Conservation (phyloP, 2,888 invertebrate genomes). For the Ennomos fuscantarius region DNA sequence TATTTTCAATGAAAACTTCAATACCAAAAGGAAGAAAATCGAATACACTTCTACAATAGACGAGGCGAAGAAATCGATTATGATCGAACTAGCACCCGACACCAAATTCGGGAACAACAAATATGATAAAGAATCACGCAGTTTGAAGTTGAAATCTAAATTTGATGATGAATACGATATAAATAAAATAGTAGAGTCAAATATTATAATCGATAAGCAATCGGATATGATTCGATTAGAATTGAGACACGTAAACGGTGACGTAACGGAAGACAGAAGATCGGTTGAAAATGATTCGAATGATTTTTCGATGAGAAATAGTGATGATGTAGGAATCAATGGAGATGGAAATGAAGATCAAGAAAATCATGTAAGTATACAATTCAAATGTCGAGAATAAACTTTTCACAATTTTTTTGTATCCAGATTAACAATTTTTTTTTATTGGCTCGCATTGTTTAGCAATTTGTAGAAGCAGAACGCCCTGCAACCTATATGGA, state of each 20-base stretch:
- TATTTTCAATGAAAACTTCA: constrained; percentile 64
- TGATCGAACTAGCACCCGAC: constrained; percentile 27
- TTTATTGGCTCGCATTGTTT: too few species aligned
- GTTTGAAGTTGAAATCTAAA: constrained; percentile 61
- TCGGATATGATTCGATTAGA: constrained; percentile 67
- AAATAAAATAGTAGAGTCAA: constrained; percentile 64
- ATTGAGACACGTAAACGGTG: constrained; percentile 52
- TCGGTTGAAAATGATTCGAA: constrained; percentile 43
- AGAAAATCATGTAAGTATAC: constrained; percentile 59
- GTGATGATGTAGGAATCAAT: constrained; percentile 45
- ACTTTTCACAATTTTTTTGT: too few species aligned
- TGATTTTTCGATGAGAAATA: constrained; percentile 56
- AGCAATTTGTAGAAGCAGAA: too few species aligned
- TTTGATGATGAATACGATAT: constrained; percentile 57
- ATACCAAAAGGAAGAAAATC: constrained; percentile 62
- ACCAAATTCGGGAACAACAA: constrained; percentile 55
- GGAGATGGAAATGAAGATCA: constrained; percentile 50
- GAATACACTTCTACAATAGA: constrained; percentile 46
- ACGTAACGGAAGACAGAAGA: constrained; percentile 19
- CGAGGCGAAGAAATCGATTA: constrained; percentile 39
- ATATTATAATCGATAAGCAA: constrained; percentile 67
- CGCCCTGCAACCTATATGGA: too few species aligned
- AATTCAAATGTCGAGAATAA: too few species aligned
- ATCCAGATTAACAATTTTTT: too few species aligned
- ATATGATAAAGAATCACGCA: constrained; percentile 46